Conservation (phyloP, 2,888 invertebrate species). For the Spisula subtruncata region DNA sequence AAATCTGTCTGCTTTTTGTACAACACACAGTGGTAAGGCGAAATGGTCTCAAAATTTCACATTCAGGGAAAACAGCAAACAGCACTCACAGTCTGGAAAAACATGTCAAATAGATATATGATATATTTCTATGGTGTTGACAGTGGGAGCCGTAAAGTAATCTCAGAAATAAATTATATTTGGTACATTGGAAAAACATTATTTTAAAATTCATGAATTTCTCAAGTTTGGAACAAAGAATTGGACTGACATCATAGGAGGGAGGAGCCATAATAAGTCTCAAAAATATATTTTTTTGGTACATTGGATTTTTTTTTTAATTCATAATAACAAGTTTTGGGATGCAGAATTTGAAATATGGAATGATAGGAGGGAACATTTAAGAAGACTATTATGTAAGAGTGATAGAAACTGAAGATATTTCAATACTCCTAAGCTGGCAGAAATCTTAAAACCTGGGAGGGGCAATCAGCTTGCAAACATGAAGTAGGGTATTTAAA, state of each 20-base stretch:
- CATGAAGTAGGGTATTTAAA: neutral
- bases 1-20: no score
- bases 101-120: neutral
- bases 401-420: neutral
- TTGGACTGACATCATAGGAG: neutral
- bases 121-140: neutral
- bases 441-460: neutral
- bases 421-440: neutral
- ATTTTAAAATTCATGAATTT: neutral
- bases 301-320: neutral
- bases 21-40: no score
- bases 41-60: no score
- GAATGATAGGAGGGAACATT: neutral
- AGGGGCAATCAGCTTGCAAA: neutral
- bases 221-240: neutral
- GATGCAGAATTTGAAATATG: neutral
- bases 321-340: neutral
- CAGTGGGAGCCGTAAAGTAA: neutral
- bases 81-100: no score
- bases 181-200: neutral
- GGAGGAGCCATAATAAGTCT: no score
- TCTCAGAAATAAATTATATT: neutral
- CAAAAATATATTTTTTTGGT: neutral
- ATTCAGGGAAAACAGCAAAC: no score
- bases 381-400: neutral